Evolutionary conservation across 1,140 invertebrate genomes (phyloP).

Genomic region (Drosophila varians): DNA sequence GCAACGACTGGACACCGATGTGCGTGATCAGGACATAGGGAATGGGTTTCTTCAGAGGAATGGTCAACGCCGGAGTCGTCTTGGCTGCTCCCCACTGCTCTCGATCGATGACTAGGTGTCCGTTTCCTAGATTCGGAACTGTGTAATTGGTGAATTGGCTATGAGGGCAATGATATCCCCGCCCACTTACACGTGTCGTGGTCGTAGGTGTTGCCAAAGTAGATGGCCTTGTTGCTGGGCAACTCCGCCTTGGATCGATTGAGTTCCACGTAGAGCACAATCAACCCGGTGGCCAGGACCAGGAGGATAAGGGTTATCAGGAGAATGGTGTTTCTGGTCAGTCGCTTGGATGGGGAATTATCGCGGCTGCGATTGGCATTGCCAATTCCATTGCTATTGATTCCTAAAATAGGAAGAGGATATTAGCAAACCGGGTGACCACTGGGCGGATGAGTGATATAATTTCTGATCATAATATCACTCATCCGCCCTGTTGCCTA

Average conservation of each 20-base stretch:
- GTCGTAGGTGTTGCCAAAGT: conserved; percentile 76
- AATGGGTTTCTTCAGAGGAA: conserved; percentile 69
- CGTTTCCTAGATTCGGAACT: conserved; percentile 83
- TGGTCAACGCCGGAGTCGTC: conserved; percentile 53
- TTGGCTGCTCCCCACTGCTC: conserved; percentile 84
- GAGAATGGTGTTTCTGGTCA: conserved; percentile 64
- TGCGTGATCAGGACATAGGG: conserved; percentile 84
- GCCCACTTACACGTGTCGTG: conserved; percentile 76
- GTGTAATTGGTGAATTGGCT: conserved; percentile 61
- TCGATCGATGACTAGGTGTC: conserved; percentile 82
- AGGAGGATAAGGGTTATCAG: conserved; percentile 57
- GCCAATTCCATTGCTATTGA: conserved; percentile 53
- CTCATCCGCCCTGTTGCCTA: too few species aligned
- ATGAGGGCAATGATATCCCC: not conserved
- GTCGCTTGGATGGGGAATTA: conserved; percentile 33
- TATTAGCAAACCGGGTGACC: conserved; percentile 4
- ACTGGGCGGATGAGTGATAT: not conserved
- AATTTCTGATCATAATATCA: too few species aligned
- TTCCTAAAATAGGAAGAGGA: conserved; percentile 52
- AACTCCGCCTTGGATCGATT: conserved; percentile 14
- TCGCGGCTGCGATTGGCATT: conserved; percentile 6
- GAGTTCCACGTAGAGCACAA: conserved; percentile 62
- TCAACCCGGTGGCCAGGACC: conserved; percentile 51
- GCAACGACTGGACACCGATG: conserved; percentile 73
- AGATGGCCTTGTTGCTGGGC: conserved; percentile 35